Base-by-base conservation (phyloP, 2,113 vertebrate species). In the Phalacrocorax aristotelis region DNA sequence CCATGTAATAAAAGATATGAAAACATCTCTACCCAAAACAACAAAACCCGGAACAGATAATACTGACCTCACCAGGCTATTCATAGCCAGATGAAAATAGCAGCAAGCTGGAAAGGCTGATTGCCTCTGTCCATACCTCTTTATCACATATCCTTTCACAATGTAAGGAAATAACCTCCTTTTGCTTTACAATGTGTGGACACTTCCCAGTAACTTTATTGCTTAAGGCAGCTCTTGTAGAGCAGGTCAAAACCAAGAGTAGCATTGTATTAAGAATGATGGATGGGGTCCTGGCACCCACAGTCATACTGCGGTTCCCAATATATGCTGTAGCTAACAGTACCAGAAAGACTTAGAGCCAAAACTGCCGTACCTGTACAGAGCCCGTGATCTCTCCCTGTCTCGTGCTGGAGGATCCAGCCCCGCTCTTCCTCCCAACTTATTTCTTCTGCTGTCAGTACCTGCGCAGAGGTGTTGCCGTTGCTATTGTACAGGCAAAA, bases 161-260 rank as follows among this genome's bases (percentile, higher is more conserved):
- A 74, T 20, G 27, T 44, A 95, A 90, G 93, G 93, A 93, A 95
- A 91, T 90, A 74, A 93, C 61, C 75, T 88, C 83, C 75, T 91
- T 68, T 64, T 48, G 52, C 66, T 75, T 76, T 82, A 90, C 82
- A 93, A 76, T 79, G 81, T 51, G 46, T 36, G 27, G 72, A 74
- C 19, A 44, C 22, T 92, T 89, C 76, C 75, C 85, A 80, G 15
- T 21, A 61, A 16, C 38, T 22, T 79, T 46, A 85, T 86, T 72
- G 83, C 54, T 83, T 46, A 70, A 65, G 79, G 49, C 34, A 93
- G 40, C 54, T 66, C 70, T 44, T 55, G 44, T 13, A 93, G 75
- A 40, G 88, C 82, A 90, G 58, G 89, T 86, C 66, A 83, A 77
- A 95, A 40, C 15, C 58, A 80, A 74, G 60, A 90, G 51, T 0